Evolutionary conservation across 2,113 vertebrate genomes (phyloP), one percentile per base, ranked within the genome.

Genomic region (Ctenomys sociabilis): DNA sequence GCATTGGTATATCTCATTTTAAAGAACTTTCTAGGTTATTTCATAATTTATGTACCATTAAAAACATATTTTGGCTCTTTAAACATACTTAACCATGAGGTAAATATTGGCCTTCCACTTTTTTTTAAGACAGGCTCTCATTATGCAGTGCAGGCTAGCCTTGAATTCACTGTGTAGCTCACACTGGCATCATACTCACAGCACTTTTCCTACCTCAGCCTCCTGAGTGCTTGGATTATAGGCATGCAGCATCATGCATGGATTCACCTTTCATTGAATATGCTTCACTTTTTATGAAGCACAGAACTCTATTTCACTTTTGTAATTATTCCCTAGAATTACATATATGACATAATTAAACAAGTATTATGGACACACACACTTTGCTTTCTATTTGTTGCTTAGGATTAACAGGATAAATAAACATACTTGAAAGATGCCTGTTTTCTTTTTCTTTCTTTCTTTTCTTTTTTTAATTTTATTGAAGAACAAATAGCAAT

Each of bases 351-450:
- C 35, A n/a, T 37, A 80, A 8, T 61, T 61, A 24, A 59, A 66
- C 64, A 73, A 78, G 72, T 75, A 22, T 63, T 32, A 22, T 85
- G 28, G 54, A 16, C 64, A 91, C 13, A 72, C 9, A 52, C 52
- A 78, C 22, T 2, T 70, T 77, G 32, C 84, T 68, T 88, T 22
- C 61, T 40, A 21, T 28, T 83, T 85, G 16, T 63, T 52, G 3
- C 9, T 72, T 72, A 45, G 77, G 35, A 78, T 75, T 85, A 84
- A 80, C 64, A 49, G 11, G 77, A 72, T 30, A 91, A 77, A 68
- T 94, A 24, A 84, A 88, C 17, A 94, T 78, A 43, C 91, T 54
- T 92, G 5, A 85, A 94, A 85, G 45, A 21, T 40, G 3, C 70
- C 13, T 57, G 5, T 86, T 73, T 91, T 92, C 24, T 77, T n/a